These are phyloP conservation scores for Capricornis sumatraensis DNA, from an alignment of 2,113 vertebrate genomes.

Conservation along the genomic window DNA sequence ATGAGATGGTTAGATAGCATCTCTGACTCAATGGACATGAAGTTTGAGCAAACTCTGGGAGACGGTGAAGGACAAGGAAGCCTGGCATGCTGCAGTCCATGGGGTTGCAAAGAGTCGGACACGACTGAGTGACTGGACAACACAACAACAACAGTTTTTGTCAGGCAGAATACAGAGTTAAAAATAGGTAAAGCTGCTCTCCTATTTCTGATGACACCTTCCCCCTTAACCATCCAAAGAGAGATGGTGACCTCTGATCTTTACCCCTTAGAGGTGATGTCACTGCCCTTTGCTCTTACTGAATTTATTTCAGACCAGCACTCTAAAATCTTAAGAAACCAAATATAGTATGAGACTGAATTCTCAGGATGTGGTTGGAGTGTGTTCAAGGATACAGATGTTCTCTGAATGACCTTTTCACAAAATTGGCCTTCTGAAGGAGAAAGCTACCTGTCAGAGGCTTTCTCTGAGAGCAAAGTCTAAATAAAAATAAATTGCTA, in stretches of 20 bases:
- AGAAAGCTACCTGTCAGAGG: neutral
- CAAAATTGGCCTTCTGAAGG: neutral
- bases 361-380: neutral
- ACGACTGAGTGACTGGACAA: neutral
- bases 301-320: neutral
- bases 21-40: neutral
- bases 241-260: neutral
- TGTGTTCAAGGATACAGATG: neutral
- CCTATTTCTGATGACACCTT: neutral
- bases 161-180: neutral
- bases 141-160: neutral
- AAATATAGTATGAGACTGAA: neutral
- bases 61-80: neutral
- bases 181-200: neutral
- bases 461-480: neutral
- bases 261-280: neutral
- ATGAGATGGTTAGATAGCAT: neutral
- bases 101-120: neutral
- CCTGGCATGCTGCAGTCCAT: neutral
- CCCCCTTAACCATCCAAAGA: neutral
- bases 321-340: neutral
- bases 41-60: neutral
- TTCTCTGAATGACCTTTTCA: neutral
- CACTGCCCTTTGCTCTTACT: neutral
- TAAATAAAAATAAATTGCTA: neutral